Conservation (phyloP, 2,113 vertebrate species). For the Elanus axillaris region DNA sequence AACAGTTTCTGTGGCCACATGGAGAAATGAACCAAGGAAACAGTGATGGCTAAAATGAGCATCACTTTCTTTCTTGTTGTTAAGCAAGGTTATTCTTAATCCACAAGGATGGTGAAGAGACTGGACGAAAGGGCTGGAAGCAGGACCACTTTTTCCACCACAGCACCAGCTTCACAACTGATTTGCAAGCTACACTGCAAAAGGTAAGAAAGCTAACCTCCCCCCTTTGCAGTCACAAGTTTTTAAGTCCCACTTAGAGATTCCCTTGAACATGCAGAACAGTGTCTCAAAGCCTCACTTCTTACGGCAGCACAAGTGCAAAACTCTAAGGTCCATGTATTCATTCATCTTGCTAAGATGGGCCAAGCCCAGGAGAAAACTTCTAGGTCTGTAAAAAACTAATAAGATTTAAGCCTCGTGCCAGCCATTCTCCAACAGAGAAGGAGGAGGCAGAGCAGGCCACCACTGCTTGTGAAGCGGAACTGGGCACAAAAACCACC, state of each 20-base stretch:
- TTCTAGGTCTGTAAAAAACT: background rate
- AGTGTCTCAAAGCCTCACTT: background rate
- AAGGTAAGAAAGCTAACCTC: background rate
- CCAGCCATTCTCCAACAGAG: background rate
- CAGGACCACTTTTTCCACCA: background rate
- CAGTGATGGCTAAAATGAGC: background rate
- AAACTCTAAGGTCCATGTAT: background rate
- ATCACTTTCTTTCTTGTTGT: background rate
- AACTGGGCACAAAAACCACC: background rate
- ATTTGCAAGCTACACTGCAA: background rate
- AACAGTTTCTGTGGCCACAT: background rate
- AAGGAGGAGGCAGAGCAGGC: background rate
- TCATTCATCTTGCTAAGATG: background rate
- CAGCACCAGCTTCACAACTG: background rate
- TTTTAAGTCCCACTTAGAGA: background rate
- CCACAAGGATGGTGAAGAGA: background rate
- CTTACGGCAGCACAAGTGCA: background rate
- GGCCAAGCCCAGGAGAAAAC: background rate
- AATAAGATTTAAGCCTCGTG: background rate
- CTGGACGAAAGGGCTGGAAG: background rate
- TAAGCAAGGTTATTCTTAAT: background rate
- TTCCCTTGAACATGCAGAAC: background rate
- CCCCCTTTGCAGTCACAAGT: background rate
- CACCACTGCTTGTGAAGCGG: background rate
- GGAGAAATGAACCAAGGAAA: background rate